phyloP scores from a whole-genome alignment of 64 coral and sea anemone species.

The Montipora efflorescens region DNA sequence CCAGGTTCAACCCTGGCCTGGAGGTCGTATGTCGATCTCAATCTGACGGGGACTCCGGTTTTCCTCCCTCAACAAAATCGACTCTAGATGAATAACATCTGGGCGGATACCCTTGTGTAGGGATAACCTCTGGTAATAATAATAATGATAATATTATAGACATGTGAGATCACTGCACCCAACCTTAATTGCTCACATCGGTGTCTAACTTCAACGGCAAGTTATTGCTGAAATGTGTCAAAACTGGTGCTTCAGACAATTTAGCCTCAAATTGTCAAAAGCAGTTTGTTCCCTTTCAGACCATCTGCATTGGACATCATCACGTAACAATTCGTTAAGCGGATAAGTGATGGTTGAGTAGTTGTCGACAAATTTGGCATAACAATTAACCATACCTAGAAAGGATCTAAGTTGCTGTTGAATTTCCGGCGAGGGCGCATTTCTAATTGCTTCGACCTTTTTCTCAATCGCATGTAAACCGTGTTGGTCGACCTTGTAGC shows the following conservation, averaged over 20 bases:
- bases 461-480: slow-evolving; percentile 49
- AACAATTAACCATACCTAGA: slow-evolving; percentile 29
- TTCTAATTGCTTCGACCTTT: slow-evolving; percentile 30
- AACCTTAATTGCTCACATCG: slow-evolving; percentile 4
- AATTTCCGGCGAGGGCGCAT: slow-evolving; percentile 18
- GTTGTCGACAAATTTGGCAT: slow-evolving; percentile 33
- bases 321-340: slow-evolving; percentile 7
- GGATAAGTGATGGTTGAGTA: slow-evolving; percentile 11
- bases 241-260: slow-evolving; percentile 2
- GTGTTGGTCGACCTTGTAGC: background rate
- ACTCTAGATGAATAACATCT: too few species aligned
- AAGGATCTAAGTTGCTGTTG: slow-evolving; percentile 38
- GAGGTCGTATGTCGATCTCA: too few species aligned
- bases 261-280: background rate
- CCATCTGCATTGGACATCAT: slow-evolving; percentile 16
- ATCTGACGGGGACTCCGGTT: too few species aligned
- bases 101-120: too few species aligned
- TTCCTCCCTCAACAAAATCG: too few species aligned
- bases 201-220: slow-evolving; percentile 51
- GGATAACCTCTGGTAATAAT: too few species aligned
- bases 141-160: too few species aligned
- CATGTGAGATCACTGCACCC: slow-evolving; percentile 36
- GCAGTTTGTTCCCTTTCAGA: background rate
- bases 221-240: background rate
- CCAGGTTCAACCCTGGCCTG: too few species aligned